A percentile compares a stretch with the other conserved stretches of the same genome.
Conservation (phyloP, 2,797 vertebrate genomes). For the Sphenodon punctatus region DNA sequence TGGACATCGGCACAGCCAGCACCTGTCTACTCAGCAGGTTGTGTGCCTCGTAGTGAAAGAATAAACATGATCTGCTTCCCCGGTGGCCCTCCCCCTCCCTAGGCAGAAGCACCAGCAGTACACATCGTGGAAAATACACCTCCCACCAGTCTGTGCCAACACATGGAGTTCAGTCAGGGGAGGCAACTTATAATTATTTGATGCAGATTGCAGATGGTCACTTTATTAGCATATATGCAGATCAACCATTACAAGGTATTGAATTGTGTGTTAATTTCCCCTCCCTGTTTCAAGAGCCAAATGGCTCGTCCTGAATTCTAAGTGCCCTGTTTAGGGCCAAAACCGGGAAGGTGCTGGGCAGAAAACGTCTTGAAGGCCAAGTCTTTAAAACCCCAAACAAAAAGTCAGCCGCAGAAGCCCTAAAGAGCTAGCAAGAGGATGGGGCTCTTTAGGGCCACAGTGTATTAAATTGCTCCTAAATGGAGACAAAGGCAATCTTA, state of each 20-base stretch:
- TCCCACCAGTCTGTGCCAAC: conserved; percentile 75
- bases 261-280: conserved; percentile 3
- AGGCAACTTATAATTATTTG: conserved; percentile 69
- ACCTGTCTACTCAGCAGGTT: conserved; percentile 84
- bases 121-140: neutral
- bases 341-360: neutral
- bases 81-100: conserved; percentile 42
- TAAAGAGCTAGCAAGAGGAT: conserved; percentile 40
- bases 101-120: conserved; percentile 50
- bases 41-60: conserved; percentile 72
- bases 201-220: conserved; percentile 76
- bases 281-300: neutral
- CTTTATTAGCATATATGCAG: conserved; percentile 40
- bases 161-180: conserved; percentile 71
- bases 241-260: neutral
- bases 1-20: conserved; percentile 76
- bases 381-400: neutral
- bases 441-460: conserved; percentile 41
- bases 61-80: conserved; percentile 50
- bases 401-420: conserved; percentile 12
- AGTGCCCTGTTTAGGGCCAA: neutral
- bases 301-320: neutral
- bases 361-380: neutral
- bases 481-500: conserved; percentile 65
- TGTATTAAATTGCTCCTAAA: conserved; percentile 59